Conservation (phyloP, 2,797 vertebrate species). For the Anguilla pacifica region DNA sequence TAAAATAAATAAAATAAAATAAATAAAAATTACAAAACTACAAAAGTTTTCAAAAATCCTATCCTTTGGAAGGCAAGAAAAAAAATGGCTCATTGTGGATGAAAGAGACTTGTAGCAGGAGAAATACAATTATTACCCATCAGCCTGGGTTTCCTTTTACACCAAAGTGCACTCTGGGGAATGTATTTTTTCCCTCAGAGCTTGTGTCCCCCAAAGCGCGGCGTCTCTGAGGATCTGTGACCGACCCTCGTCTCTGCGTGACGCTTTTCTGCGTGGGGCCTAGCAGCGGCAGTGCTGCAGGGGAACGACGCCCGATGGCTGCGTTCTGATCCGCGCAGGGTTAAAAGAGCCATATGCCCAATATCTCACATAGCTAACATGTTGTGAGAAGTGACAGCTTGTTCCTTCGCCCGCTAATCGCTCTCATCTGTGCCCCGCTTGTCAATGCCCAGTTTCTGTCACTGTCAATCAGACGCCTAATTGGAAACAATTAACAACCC, state of each 20-base stretch:
- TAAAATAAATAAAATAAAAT: not conserved
- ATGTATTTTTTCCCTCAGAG: not conserved
- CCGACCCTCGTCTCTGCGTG: not conserved
- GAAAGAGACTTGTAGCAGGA: not conserved
- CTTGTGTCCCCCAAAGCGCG: not conserved
- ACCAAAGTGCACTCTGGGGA: not conserved
- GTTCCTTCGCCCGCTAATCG: slow-evolving; percentile 75
- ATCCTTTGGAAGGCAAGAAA: not conserved
- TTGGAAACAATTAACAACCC: slow-evolving; percentile 57
- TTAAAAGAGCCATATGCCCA: slow-evolving; percentile 57
- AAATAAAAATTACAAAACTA: not conserved
- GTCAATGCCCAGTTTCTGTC: slow-evolving; percentile 80
- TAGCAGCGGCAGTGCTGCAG: not conserved
- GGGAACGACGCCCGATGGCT: too few species aligned
- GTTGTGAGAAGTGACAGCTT: slow-evolving; percentile 79
- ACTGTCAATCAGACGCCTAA: slow-evolving; percentile 75
- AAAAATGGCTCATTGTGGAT: not conserved
- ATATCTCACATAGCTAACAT: slow-evolving; percentile 61
- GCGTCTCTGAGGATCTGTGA: not conserved
- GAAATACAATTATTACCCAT: not conserved
- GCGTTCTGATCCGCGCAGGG: slow-evolving; percentile 36
- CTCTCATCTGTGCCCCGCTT: slow-evolving; percentile 70
- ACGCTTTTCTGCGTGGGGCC: not conserved
- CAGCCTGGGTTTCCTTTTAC: not conserved
- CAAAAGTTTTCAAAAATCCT: not conserved